Evolutionary conservation across 2,888 invertebrate species (phyloP).

Genomic region (Mythimna pallens): DNA sequence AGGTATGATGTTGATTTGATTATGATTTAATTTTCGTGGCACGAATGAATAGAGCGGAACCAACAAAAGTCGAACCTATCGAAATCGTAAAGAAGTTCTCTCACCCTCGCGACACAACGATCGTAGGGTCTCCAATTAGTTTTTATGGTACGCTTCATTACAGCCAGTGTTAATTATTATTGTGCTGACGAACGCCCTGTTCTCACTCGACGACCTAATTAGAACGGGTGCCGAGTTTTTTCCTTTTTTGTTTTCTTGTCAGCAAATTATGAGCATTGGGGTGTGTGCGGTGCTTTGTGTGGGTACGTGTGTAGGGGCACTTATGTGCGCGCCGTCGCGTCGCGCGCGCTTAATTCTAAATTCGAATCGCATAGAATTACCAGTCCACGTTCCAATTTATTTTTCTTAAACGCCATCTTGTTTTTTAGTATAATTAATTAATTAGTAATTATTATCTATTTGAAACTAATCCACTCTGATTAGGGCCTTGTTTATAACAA

Average conservation of each 20-base stretch:
- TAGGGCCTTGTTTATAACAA: conserved; percentile 9
- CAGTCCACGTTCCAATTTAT: conserved; percentile 56
- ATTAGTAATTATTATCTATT: conserved; percentile 8
- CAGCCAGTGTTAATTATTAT: conserved; percentile 90
- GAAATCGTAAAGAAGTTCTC: conserved; percentile 73
- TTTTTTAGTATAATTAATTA: conserved; percentile 3
- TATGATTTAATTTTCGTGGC: conserved; percentile 53
- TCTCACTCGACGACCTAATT: conserved; percentile 90
- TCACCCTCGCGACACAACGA: conserved; percentile 78
- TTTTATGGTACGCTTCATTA: conserved; percentile 90
- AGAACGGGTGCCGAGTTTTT: conserved; percentile 83
- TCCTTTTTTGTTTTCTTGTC: conserved; percentile 84
- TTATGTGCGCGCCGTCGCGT: conserved; percentile 67
- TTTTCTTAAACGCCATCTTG: conserved; percentile 46
- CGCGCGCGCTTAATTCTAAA: conserved; percentile 67
- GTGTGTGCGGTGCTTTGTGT: conserved; percentile 77
- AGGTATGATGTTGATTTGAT: conserved; percentile 38
- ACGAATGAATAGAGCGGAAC: conserved; percentile 45
- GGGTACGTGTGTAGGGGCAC: conserved; percentile 74
- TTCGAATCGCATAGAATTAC: conserved; percentile 66
- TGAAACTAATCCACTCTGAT: conserved; percentile 23
- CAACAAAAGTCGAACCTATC: conserved; percentile 74
- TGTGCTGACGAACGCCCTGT: conserved; percentile 88
- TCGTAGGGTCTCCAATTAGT: conserved; percentile 88
- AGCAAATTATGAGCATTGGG: conserved; percentile 85